Percentiles rank a stretch among this genome's conserved stretches.
Evolutionary conservation across 2,888 invertebrate genomes (phyloP).

Genomic region (Criorhina ranunculi): DNA sequence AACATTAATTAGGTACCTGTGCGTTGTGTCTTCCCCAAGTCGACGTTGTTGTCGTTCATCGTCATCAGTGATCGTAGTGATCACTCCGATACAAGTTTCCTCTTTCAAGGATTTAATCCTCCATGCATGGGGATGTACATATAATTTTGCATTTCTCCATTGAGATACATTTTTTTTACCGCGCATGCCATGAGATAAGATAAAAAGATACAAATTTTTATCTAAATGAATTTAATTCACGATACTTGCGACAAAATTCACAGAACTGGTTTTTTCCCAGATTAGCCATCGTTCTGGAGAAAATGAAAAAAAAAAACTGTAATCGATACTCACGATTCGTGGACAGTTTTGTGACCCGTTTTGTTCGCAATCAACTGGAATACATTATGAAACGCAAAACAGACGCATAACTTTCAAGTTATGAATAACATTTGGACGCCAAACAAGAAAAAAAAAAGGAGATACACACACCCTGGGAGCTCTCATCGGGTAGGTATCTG

Average conservation of each 20-base stretch:
- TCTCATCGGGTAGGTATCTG: slow-evolving; percentile 29
- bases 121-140: slow-evolving; percentile 59
- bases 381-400: slow-evolving; percentile 56
- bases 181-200: slow-evolving; percentile 67
- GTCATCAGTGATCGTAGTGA: slow-evolving; percentile 24
- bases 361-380: slow-evolving; percentile 43
- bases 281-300: too few relatives aligned
- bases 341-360: slow-evolving; percentile 56
- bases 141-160: slow-evolving; percentile 65
- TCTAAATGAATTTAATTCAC: slow-evolving; percentile 68
- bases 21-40: slow-evolving; percentile 41
- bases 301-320: slow-evolving; percentile 21
- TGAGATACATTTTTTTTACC: slow-evolving; percentile 56
- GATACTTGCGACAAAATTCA: slow-evolving; percentile 53
- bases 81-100: slow-evolving; percentile 27
- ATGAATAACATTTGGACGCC: slow-evolving; percentile 29
- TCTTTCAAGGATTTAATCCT: slow-evolving; percentile 65
- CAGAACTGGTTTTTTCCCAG: slow-evolving; percentile 49
- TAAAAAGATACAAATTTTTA: slow-evolving; percentile 67
- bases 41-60: background rate
- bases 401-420: slow-evolving; percentile 55
- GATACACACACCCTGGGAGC: slow-evolving; percentile 25
- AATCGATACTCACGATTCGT: slow-evolving; percentile 38
- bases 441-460: slow-evolving; percentile 11
- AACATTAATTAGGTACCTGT: slow-evolving; percentile 77